Evolutionary conservation across 2,113 vertebrate genomes (phyloP).

Genomic region (Hyaena hyaena): DNA sequence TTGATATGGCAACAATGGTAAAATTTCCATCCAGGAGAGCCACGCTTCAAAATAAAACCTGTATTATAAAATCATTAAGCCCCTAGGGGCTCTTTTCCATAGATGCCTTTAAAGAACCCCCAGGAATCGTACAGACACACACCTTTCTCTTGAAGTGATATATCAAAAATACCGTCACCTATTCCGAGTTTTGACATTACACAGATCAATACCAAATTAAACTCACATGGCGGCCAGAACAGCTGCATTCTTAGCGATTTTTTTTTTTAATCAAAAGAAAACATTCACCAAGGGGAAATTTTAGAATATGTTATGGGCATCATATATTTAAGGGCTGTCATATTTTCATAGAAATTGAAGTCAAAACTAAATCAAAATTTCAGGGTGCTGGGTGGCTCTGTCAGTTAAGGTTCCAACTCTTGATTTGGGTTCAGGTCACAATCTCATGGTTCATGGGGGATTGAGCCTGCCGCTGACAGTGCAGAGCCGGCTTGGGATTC

Average conservation of each 20-base stretch:
- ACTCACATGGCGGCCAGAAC: not conserved
- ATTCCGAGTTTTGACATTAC: constrained; percentile 6
- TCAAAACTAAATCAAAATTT: not conserved
- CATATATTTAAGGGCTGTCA: not conserved
- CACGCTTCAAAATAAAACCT: not conserved
- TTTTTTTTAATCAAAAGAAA: not conserved
- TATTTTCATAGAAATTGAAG: not conserved
- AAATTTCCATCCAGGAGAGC: not conserved
- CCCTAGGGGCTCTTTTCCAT: not conserved
- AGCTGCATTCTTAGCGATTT: not conserved
- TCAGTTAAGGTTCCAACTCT: too few species aligned
- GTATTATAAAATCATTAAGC: constrained; percentile 38
- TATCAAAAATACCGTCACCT: constrained; percentile 35
- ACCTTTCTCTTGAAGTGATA: not conserved
- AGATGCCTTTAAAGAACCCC: not conserved
- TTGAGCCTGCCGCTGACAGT: too few species aligned
- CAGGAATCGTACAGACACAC: not conserved
- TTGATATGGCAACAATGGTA: constrained; percentile 5
- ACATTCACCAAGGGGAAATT: not conserved
- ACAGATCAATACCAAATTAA: constrained; percentile 58
- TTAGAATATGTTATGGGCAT: not conserved
- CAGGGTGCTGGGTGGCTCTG: too few species aligned
- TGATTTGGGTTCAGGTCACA: too few species aligned
- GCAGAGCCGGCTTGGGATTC: too few species aligned
- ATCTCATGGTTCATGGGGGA: too few species aligned